phyloP scores from a whole-genome alignment of 2,113 vertebrate genomes.

The Tympanuchus pallidicinctus region DNA sequence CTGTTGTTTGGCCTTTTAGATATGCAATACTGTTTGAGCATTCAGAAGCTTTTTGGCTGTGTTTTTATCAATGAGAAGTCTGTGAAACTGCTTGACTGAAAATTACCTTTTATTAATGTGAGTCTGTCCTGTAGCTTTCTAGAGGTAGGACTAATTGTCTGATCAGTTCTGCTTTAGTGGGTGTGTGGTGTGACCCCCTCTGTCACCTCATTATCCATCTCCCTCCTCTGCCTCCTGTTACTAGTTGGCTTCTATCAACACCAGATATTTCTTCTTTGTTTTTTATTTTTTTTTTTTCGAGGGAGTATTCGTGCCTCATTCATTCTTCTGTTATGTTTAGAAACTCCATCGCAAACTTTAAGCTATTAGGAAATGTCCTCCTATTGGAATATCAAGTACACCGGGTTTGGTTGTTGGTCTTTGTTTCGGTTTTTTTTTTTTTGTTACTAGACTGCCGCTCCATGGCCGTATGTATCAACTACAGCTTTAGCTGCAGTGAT shows the following conservation, averaged over 20 bases:
- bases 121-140: slow-evolving; percentile 35
- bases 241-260: slow-evolving; percentile 31
- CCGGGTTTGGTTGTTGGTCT: not conserved
- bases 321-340: slow-evolving; percentile 7
- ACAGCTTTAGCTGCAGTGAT: not conserved
- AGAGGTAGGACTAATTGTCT: not conserved
- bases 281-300: not conserved
- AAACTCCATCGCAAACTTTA: slow-evolving; percentile 18
- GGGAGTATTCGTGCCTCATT: slow-evolving; percentile 18
- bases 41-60: slow-evolving; percentile 46
- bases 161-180: slow-evolving; percentile 11
- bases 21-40: slow-evolving; percentile 24
- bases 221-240: not conserved
- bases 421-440: not conserved
- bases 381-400: not conserved
- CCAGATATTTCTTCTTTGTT: not conserved
- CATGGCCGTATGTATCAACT: slow-evolving; percentile 26
- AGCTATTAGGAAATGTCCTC: slow-evolving; percentile 1
- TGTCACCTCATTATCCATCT: not conserved
- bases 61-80: slow-evolving; percentile 37
- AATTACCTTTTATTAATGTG: slow-evolving; percentile 38
- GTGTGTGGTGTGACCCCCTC: not conserved
- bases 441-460: slow-evolving; percentile 53
- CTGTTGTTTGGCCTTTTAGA: slow-evolving; percentile 49
- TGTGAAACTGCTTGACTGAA: slow-evolving; percentile 51